Percentiles rank a stretch among this genome's conserved stretches.
phyloP scores from a whole-genome alignment of 1,140 invertebrate genomes.

The Teleopsis dalmanni region DNA sequence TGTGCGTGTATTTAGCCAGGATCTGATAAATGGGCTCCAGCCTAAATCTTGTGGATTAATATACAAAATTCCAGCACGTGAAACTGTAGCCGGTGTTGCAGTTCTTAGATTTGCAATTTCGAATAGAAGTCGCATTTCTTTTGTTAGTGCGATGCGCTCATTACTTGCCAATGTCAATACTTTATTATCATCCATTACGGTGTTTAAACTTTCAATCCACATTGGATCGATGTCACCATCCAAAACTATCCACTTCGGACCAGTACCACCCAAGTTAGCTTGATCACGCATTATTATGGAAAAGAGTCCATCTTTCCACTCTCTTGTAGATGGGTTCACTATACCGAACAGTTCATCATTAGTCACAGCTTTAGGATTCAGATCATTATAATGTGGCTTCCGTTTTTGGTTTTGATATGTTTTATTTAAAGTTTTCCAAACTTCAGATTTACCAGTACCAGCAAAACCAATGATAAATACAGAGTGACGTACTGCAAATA shows the following conservation, averaged over 20 bases:
- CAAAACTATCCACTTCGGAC: constrained; percentile 91
- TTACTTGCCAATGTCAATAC: constrained; percentile 87
- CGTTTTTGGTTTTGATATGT: constrained; percentile 70
- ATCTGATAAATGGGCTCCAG: constrained; percentile 78
- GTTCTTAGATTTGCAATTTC: constrained; percentile 85
- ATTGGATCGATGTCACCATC: constrained; percentile 95
- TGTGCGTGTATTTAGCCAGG: constrained; percentile 80
- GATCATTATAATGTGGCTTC: constrained; percentile 78
- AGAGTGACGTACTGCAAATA: constrained; percentile 88
- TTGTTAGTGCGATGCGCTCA: constrained; percentile 85
- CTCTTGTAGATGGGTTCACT: constrained; percentile 86
- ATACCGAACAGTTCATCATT: constrained; percentile 93
- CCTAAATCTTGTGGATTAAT: constrained; percentile 77
- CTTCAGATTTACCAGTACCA: constrained; percentile 88
- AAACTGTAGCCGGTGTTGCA: constrained; percentile 92
- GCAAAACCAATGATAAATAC: constrained; percentile 88
- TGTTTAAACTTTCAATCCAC: constrained; percentile 93
- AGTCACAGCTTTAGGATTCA: constrained; percentile 92
- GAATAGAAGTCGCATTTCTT: constrained; percentile 83
- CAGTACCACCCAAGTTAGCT: constrained; percentile 68
- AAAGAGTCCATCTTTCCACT: constrained; percentile 94
- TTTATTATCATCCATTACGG: constrained; percentile 78
- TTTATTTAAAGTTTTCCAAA: constrained; percentile 82
- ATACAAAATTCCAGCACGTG: constrained; percentile 76
- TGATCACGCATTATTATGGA: constrained; percentile 88